Conservation (phyloP, 92 coral and sea anemone species). For the Porites evermanni region DNA sequence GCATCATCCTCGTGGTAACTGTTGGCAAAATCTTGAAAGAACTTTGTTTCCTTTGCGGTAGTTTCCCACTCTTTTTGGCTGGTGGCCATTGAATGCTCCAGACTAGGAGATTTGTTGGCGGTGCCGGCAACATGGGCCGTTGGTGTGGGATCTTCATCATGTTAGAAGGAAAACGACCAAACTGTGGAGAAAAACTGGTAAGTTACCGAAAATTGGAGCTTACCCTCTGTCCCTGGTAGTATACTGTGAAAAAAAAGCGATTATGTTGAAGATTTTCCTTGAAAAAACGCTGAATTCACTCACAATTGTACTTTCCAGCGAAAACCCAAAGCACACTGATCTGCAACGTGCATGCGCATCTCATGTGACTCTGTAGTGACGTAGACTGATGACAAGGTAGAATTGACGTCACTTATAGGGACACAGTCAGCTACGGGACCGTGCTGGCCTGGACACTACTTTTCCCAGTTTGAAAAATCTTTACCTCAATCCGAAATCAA, state of each 20-base stretch:
- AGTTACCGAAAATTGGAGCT: background rate
- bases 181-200: background rate
- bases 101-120: slow-evolving; percentile 2
- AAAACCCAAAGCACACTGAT: slow-evolving; percentile 18
- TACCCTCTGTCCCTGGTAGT: background rate
- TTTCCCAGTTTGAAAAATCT: no score
- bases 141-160: background rate
- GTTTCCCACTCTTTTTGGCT: background rate
- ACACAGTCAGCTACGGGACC: no score
- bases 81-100: background rate
- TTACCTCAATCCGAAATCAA: no score
- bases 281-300: background rate
- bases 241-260: background rate
- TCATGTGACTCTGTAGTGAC: slow-evolving; percentile 13
- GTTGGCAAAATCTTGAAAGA: background rate
- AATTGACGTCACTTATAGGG: no score
- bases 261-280: background rate
- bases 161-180: slow-evolving; percentile 1
- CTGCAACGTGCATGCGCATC: slow-evolving; percentile 38
- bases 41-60: background rate
- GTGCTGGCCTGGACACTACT: no score
- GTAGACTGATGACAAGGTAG: no score
- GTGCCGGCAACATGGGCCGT: background rate
- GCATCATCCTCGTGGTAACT: background rate
- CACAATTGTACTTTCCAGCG: slow-evolving; percentile 18